Percentiles rank a stretch among this genome's conserved stretches.
These are phyloP conservation scores for Chondrilla cf. caribensis DNA, from an alignment of 37 sponge, comb jelly and placozoan species.

Conservation along the genomic window DNA sequence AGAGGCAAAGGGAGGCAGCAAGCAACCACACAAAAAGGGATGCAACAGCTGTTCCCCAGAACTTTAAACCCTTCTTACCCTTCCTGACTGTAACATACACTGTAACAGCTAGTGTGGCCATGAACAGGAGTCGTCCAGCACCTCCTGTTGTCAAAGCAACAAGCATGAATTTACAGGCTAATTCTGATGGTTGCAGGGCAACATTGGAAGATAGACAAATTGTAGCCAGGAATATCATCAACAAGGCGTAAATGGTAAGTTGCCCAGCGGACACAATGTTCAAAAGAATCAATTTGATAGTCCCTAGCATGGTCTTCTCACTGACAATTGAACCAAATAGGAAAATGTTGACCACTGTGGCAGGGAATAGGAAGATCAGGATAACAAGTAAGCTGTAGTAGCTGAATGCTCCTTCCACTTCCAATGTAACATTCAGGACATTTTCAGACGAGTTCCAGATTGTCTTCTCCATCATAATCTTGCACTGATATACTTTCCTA, in stretches of 20 bases:
- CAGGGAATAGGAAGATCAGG: background rate
- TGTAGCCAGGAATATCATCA: background rate
- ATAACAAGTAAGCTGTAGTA: background rate
- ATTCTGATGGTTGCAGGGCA: background rate
- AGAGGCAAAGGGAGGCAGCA: background rate
- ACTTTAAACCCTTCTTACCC: background rate
- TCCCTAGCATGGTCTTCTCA: background rate
- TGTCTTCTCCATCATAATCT: too few relatives aligned
- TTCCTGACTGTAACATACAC: background rate
- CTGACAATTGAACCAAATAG: background rate
- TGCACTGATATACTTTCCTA: too few relatives aligned
- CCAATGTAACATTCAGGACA: too few relatives aligned
- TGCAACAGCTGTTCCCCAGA: background rate
- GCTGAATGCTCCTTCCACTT: too few relatives aligned
- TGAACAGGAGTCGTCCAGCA: background rate
- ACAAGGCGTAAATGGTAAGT: background rate
- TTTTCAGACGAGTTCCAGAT: too few relatives aligned
- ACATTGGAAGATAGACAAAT: too few relatives aligned
- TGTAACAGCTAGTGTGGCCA: background rate
- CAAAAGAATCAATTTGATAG: background rate
- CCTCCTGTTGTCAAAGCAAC: background rate
- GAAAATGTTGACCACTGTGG: background rate
- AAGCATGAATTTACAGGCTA: background rate
- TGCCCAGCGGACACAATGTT: background rate
- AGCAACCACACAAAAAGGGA: background rate